Base-by-base conservation (phyloP, 2,797 vertebrate species). In the Eremophila alpestris region DNA sequence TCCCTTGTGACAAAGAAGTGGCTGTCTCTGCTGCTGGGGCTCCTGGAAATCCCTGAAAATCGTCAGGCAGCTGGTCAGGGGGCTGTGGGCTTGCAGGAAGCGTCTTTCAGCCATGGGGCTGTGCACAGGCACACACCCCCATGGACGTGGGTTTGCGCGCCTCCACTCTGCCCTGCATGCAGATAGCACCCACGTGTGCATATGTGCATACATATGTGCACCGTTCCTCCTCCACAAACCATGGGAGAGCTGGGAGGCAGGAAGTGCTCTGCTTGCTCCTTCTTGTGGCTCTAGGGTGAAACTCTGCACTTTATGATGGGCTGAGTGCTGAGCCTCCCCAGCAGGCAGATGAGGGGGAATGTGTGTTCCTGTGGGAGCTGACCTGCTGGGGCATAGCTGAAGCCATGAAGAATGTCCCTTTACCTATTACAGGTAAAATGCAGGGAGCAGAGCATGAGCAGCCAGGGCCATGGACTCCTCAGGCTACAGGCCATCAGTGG, bases 191-290 rank as follows among this genome's bases (percentile, higher is more conserved):
- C 84, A 89, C 78, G 19, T 64, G 63, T 43, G 63, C 91, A 68
- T 93, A 90, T 93, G 91, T 67, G 67, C 91, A 70, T n/a, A 59
- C 81, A 87, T 94, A 91, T 92, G 91, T 77, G 83, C 76, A 65
- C 46, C 10, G 7, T 82, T 67, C 63, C 60, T 93, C 85, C 88
- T 60, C 83, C 15, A 5, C 79, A 74, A 77, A 90, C 54, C 43
- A 36, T 1, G 49, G 64, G 52, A 79, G 79, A 83, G 78, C 41
- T 43, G 36, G 7, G 22, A 69, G 48, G 49, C 43, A 63, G 71
- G 49, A 85, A 82, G 27, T 10, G 26, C 36, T 46, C 41, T 26
- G n/a, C 51, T 88, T 2, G 0, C 49, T 81, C 23, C 19, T 80
- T 69, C 30, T 75, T 2, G 0, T 60, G 27, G 59, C 67, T 91